Percentiles rank a stretch among this genome's conserved stretches.
phyloP scores from a whole-genome alignment of 2,797 vertebrate species.

The Bradypodion pumilum region DNA sequence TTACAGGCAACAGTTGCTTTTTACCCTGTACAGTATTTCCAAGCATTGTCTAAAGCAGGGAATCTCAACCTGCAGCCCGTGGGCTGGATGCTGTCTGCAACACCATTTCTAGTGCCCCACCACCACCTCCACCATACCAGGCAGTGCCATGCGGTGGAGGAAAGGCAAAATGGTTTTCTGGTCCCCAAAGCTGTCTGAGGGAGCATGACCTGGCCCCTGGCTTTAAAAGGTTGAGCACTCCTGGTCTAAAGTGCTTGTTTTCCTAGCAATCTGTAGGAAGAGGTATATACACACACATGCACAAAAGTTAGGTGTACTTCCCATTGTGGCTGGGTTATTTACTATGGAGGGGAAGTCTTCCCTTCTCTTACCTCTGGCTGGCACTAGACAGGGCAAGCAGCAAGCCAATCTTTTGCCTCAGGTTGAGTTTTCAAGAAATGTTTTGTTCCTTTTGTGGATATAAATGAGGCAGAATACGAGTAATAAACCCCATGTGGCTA shows the following conservation, averaged over 20 bases:
- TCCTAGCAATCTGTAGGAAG: not conserved
- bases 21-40: not conserved
- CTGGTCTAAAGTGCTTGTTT: too few relatives aligned
- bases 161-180: too few relatives aligned
- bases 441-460: constrained; percentile 17
- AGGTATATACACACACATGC: not conserved
- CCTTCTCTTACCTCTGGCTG: not conserved
- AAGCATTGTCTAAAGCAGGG: not conserved
- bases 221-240: too few relatives aligned
- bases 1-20: not conserved
- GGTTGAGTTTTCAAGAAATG: constrained; percentile 8
- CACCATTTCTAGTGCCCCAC: too few relatives aligned
- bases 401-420: constrained; percentile 6
- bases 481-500: not conserved
- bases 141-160: too few relatives aligned
- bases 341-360: not conserved
- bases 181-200: too few relatives aligned
- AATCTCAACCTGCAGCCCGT: too few relatives aligned
- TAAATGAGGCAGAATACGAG: not conserved
- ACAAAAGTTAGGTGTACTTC: too few relatives aligned
- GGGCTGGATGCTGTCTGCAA: too few relatives aligned
- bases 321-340: not conserved
- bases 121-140: too few relatives aligned
- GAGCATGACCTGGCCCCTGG: too few relatives aligned
- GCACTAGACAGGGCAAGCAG: not conserved